phyloP scores from a whole-genome alignment of 2,113 vertebrate genomes.

The Piliocolobus tephrosceles region DNA sequence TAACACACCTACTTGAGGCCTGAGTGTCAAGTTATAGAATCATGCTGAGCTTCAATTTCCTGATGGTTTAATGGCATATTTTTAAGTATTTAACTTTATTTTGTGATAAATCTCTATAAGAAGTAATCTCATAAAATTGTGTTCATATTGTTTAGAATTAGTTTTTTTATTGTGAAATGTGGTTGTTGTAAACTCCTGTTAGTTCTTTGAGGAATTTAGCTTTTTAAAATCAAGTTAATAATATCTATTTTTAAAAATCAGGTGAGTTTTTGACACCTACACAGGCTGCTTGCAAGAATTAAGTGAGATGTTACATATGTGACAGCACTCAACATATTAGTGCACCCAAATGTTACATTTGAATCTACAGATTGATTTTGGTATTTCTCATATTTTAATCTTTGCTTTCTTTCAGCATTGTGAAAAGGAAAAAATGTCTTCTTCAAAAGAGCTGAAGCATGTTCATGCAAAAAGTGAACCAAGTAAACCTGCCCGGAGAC shows the following conservation, averaged over 20 bases:
- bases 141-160: neutral
- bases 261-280: no score
- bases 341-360: neutral
- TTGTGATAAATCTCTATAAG: neutral
- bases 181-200: neutral
- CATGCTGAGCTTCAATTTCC: neutral
- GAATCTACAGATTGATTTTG: neutral
- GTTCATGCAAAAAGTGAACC: constrained; percentile 81
- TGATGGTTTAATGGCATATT: neutral
- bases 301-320: neutral
- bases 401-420: constrained; percentile 75
- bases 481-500: constrained; percentile 85
- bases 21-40: neutral
- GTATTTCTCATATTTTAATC: neutral
- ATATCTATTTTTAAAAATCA: neutral
- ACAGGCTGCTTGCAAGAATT: neutral
- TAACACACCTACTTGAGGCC: neutral
- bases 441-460: constrained; percentile 86
- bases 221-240: neutral
- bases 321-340: neutral
- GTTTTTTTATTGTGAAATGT: neutral
- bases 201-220: constrained; percentile 26
- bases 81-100: constrained; percentile 29
- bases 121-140: constrained; percentile 11
- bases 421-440: constrained; percentile 85